Percentiles rank a stretch among this genome's conserved stretches.
These are phyloP conservation scores for Aegotheles bennettii DNA, from an alignment of 2,113 vertebrate genomes.

Conservation along the genomic window DNA sequence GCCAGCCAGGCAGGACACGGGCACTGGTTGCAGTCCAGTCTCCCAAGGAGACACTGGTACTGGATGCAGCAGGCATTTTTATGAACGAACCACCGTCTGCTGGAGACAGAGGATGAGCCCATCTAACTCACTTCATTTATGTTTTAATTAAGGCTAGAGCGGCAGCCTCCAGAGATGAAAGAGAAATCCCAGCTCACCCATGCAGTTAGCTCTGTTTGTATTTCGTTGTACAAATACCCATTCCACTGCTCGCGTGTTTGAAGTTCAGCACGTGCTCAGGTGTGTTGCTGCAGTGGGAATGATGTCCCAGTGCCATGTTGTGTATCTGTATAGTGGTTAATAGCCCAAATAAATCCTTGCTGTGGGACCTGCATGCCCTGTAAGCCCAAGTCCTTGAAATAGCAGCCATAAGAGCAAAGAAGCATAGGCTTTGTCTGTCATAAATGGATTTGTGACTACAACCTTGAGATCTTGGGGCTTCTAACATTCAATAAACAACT, in stretches of 20 bases:
- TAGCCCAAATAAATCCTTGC: neutral
- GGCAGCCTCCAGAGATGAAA: neutral
- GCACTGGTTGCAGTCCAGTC: neutral
- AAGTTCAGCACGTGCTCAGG: neutral
- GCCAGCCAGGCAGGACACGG: neutral
- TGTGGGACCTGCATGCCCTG: neutral
- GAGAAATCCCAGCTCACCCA: neutral
- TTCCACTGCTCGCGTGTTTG: neutral
- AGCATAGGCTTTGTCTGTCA: neutral
- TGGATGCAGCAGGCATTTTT: neutral
- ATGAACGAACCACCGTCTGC: neutral
- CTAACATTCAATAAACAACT: neutral
- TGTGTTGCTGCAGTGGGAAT: neutral
- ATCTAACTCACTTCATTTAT: neutral
- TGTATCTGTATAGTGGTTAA: neutral
- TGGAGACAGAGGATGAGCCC: neutral
- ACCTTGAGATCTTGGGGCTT: neutral
- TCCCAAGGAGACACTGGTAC: neutral
- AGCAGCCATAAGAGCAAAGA: neutral
- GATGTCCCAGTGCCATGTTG: neutral
- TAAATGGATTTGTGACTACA: slow-evolving; percentile 20
- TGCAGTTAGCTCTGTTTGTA: neutral
- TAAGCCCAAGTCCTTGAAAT: neutral
- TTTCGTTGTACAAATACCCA: neutral
- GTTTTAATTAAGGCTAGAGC: slow-evolving; percentile 4